phyloP scores from a whole-genome alignment of 1,140 invertebrate species.

The Hestina assimilis region DNA sequence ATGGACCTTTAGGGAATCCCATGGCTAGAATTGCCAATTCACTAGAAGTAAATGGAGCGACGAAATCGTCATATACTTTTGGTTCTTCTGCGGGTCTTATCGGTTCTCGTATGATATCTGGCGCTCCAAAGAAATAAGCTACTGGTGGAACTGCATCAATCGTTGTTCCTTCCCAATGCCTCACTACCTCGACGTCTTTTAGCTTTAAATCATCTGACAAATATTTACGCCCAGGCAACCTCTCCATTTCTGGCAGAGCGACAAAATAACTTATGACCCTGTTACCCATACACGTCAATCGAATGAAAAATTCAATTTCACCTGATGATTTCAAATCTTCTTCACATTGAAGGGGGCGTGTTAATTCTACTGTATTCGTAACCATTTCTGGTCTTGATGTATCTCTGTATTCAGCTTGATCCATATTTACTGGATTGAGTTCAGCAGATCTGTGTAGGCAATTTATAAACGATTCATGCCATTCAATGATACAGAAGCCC shows the following conservation, averaged over 20 bases:
- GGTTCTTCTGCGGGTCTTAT: conserved; percentile 52
- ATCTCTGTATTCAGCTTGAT: conserved; percentile 57
- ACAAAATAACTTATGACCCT: conserved; percentile 62
- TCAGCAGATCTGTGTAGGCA: conserved; percentile 52
- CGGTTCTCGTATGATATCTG: conserved; percentile 60
- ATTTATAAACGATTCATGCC: conserved; percentile 65
- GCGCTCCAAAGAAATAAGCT: conserved; percentile 64
- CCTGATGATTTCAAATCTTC: conserved; percentile 68
- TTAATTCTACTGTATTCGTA: conserved; percentile 63
- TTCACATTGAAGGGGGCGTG: conserved; percentile 58
- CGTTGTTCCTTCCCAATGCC: conserved; percentile 66
- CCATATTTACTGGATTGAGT: conserved; percentile 63
- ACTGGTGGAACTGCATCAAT: conserved; percentile 64
- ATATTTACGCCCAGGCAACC: conserved; percentile 66
- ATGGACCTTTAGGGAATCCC: conserved; percentile 73
- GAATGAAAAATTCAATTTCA: conserved; percentile 64
- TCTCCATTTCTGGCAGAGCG: conserved; percentile 67
- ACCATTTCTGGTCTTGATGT: conserved; percentile 58
- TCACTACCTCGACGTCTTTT: conserved; percentile 68
- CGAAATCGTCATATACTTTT: conserved; percentile 57
- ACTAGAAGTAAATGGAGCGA: conserved; percentile 58
- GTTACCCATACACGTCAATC: conserved; percentile 65
- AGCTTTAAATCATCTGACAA: conserved; percentile 62
- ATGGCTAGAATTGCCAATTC: conserved; percentile 67
- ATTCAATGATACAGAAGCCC: conserved; percentile 59